Evolutionary conservation across 2,888 invertebrate species (phyloP).

Genomic region (Leucophenga maculata): DNA sequence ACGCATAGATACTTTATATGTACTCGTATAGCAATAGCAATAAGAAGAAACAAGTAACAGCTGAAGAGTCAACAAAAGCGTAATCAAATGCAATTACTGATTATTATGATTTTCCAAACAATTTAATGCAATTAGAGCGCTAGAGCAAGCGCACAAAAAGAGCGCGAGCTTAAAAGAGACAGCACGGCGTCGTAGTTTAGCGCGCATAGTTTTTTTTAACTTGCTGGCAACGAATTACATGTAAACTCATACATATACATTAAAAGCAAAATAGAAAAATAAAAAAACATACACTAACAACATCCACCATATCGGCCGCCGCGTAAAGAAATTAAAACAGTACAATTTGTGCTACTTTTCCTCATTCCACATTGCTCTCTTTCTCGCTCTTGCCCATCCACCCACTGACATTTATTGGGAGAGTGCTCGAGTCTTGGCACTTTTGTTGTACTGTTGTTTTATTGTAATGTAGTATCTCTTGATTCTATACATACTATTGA

Average conservation of each 20-base stretch:
- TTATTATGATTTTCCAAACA: constrained; percentile 66
- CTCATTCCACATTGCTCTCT: constrained; percentile 50
- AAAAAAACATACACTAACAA: constrained; percentile 32
- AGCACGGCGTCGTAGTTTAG: constrained; percentile 52
- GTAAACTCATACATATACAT: constrained; percentile 24
- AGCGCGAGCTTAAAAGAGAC: constrained; percentile 38
- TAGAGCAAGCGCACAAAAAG: constrained; percentile 35
- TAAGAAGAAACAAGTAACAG: neutral
- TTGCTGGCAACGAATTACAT: constrained; percentile 39
- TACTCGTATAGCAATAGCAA: neutral
- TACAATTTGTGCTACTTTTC: constrained; percentile 67
- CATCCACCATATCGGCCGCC: constrained; percentile 37
- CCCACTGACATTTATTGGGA: constrained; percentile 47
- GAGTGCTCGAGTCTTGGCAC: neutral
- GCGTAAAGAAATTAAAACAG: constrained; percentile 63
- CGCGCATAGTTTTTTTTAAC: constrained; percentile 49
- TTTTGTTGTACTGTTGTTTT: constrained; percentile 13
- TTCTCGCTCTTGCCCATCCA: constrained; percentile 44
- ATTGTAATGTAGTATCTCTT: neutral
- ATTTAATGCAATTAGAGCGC: constrained; percentile 65
- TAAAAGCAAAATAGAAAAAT: constrained; percentile 26
- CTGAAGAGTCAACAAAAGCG: constrained; percentile 33
- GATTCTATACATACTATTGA: constrained; percentile 17
- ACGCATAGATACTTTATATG: neutral
- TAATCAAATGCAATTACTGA: constrained; percentile 63